Evolutionary conservation across 2,113 vertebrate genomes (phyloP).

Genomic region (Montifringilla adamsi): DNA sequence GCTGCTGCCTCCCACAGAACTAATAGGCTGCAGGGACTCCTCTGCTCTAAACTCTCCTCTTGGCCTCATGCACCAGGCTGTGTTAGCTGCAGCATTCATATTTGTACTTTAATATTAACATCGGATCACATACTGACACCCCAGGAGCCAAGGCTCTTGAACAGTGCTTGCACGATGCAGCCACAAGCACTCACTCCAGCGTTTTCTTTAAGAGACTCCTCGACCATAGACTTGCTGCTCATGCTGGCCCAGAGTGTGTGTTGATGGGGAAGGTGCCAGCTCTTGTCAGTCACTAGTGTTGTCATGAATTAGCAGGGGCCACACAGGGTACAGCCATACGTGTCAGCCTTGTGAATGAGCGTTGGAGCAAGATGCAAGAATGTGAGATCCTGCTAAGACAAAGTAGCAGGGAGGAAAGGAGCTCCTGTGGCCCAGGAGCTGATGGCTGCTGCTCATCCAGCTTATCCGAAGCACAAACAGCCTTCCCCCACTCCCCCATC

Average conservation of each 20-base stretch:
- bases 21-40: conserved; percentile 1
- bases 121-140: not conserved
- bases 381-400: conserved; percentile 15
- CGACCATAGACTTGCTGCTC: not conserved
- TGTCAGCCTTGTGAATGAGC: conserved; percentile 54
- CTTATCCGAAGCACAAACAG: not conserved
- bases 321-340: not conserved
- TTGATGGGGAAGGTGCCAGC: conserved; percentile 51
- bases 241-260: conserved; percentile 24
- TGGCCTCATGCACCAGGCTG: not conserved
- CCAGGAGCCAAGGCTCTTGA: not conserved
- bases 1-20: not conserved
- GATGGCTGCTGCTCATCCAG: not conserved
- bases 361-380: not conserved
- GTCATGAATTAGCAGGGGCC: conserved; percentile 51
- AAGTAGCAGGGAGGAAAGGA: not conserved
- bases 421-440: not conserved
- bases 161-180: not conserved
- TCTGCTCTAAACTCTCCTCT: not conserved
- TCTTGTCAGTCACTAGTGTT: conserved; percentile 50
- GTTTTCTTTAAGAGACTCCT: not conserved
- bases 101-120: conserved; percentile 39
- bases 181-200: not conserved
- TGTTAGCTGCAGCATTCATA: not conserved
- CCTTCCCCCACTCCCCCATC: not conserved